These are phyloP conservation scores for Tychaedon coryphoeus DNA, from an alignment of 2,113 vertebrate genomes.

Conservation along the genomic window DNA sequence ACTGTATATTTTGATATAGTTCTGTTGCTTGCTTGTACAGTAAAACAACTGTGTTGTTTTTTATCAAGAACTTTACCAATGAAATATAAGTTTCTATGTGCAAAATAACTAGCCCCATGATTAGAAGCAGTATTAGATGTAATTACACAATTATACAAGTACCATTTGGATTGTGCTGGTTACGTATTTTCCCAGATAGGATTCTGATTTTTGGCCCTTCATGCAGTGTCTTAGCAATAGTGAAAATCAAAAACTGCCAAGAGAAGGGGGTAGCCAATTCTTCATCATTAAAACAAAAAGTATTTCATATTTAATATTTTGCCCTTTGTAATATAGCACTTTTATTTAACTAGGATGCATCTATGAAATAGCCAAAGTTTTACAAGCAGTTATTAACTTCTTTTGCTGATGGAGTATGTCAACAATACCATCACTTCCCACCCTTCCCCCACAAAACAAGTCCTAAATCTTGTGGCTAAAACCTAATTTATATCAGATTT, in stretches of 20 bases:
- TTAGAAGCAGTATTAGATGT: slow-evolving; percentile 80
- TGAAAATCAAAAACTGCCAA: slow-evolving; percentile 72
- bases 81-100: slow-evolving; percentile 76
- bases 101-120: slow-evolving; percentile 74
- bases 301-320: slow-evolving; percentile 72
- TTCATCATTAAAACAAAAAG: slow-evolving; percentile 53
- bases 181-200: slow-evolving; percentile 74
- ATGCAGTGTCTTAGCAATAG: slow-evolving; percentile 83
- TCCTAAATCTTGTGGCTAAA: slow-evolving; percentile 74
- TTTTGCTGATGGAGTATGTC: slow-evolving; percentile 71
- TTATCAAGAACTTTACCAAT: slow-evolving; percentile 76
- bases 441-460: slow-evolving; percentile 56
- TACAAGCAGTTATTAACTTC: slow-evolving; percentile 70
- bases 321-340: slow-evolving; percentile 81
- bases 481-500: slow-evolving; percentile 82
- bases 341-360: slow-evolving; percentile 78
- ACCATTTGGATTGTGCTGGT: slow-evolving; percentile 76
- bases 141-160: slow-evolving; percentile 68
- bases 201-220: slow-evolving; percentile 76
- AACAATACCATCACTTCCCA: slow-evolving; percentile 52
- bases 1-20: slow-evolving; percentile 75
- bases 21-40: slow-evolving; percentile 75
- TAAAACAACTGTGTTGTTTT: slow-evolving; percentile 73
- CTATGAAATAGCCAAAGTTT: slow-evolving; percentile 82
- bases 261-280: slow-evolving; percentile 75